Percentiles rank a stretch among this genome's conserved stretches.
Conservation (phyloP, 2,797 vertebrate species). For the Sorex maritimensis region DNA sequence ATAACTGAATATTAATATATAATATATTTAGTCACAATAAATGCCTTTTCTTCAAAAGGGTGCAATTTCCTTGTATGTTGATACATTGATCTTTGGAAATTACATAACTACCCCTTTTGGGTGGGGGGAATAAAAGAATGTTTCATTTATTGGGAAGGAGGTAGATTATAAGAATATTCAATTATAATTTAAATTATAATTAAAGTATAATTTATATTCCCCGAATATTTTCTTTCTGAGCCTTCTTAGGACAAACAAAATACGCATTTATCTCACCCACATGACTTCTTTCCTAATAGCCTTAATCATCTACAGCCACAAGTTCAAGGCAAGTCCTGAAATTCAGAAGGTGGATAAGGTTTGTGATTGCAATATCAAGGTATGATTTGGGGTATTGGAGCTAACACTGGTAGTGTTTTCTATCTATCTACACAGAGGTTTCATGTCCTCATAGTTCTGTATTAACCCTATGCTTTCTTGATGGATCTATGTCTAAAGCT, state of each 20-base stretch:
- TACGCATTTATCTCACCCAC: constrained; percentile 50
- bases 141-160: constrained; percentile 34
- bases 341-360: constrained; percentile 77
- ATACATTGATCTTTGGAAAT: constrained; percentile 23
- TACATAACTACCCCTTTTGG: background rate
- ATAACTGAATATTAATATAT: too few relatives aligned
- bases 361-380: constrained; percentile 79
- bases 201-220: background rate
- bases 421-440: constrained; percentile 29
- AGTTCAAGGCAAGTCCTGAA: constrained; percentile 72
- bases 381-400: constrained; percentile 70
- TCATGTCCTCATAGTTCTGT: background rate
- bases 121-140: constrained; percentile 19
- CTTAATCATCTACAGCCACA: constrained; percentile 71
- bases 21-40: background rate
- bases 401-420: constrained; percentile 23
- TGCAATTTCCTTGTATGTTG: constrained; percentile 17
- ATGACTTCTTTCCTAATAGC: constrained; percentile 73
- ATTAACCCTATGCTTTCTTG: constrained; percentile 66
- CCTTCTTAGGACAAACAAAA: constrained; percentile 58
- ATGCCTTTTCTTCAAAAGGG: constrained; percentile 30
- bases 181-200: background rate
- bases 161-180: constrained; percentile 50
- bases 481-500: constrained; percentile 30
- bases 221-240: constrained; percentile 64